Percentiles rank a stretch among this genome's conserved stretches.
These are phyloP conservation scores for Microtus montanus DNA, from an alignment of 2,113 vertebrate genomes.

Conservation along the genomic window DNA sequence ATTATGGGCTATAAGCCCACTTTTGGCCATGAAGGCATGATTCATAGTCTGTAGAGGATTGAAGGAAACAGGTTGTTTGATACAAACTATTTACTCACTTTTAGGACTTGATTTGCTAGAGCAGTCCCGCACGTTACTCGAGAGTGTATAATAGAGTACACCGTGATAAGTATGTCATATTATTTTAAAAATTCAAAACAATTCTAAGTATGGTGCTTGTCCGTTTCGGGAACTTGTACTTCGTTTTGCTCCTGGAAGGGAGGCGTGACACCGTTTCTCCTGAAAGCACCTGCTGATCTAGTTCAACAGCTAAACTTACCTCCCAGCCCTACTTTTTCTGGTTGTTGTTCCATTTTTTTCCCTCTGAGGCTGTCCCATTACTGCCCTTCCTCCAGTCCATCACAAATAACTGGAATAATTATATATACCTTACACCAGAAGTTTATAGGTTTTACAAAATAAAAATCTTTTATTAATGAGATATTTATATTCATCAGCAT, in stretches of 20 bases:
- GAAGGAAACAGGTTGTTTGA: not conserved
- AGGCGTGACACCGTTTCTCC: not conserved
- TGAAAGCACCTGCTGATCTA: not conserved
- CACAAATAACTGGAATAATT: constrained; percentile 19
- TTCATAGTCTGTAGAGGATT: not conserved
- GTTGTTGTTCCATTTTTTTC: not conserved
- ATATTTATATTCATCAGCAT: not conserved
- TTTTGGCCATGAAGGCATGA: not conserved
- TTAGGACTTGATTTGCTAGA: constrained; percentile 28
- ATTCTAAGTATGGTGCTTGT: not conserved
- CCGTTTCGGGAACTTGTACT: not conserved
- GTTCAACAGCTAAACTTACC: not conserved
- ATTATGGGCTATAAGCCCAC: not conserved
- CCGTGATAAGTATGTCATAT: constrained; percentile 3
- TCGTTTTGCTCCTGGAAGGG: not conserved
- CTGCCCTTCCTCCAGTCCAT: not conserved
- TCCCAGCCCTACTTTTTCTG: not conserved
- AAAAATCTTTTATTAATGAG: constrained; percentile 33
- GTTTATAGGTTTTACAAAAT: constrained; percentile 21
- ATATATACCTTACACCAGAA: not conserved
- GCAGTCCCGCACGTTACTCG: not conserved
- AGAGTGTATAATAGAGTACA: not conserved
- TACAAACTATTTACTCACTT: not conserved
- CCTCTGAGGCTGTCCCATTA: not conserved
- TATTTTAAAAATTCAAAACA: constrained; percentile 47